phyloP scores from a whole-genome alignment of 2,113 vertebrate species.

The Anser brachyrhynchus region DNA sequence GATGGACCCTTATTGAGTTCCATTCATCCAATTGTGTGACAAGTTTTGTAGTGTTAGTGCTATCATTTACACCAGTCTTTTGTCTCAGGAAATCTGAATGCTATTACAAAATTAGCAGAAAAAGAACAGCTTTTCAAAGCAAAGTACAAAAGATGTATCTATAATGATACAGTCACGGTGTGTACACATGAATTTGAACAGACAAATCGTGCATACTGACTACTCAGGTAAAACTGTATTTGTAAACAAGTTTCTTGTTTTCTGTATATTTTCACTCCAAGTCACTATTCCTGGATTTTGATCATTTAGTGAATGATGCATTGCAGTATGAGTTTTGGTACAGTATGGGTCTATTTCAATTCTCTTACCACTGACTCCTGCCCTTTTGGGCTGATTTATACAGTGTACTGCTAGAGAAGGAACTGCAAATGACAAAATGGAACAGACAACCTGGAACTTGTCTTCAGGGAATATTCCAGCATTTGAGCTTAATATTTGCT shows the following conservation, averaged over 20 bases:
- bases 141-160: background rate
- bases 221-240: background rate
- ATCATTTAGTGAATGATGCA: background rate
- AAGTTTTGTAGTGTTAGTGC: background rate
- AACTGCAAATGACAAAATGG: conserved; percentile 13
- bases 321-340: background rate
- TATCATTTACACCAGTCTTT: background rate
- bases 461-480: conserved; percentile 25
- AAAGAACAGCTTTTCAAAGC: background rate
- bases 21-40: background rate
- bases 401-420: background rate
- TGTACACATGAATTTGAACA: background rate
- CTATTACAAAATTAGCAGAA: background rate
- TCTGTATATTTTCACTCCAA: background rate
- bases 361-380: conserved; percentile 11
- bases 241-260: background rate
- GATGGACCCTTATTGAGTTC: background rate
- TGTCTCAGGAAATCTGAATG: background rate
- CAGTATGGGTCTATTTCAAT: background rate
- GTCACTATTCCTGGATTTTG: background rate
- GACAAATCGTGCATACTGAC: background rate
- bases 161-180: background rate
- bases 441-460: conserved; percentile 26
- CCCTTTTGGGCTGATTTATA: conserved; percentile 12
- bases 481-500: conserved; percentile 25